Evolutionary conservation across 1,140 invertebrate species (phyloP).

Genomic region (Artemia franciscana): DNA sequence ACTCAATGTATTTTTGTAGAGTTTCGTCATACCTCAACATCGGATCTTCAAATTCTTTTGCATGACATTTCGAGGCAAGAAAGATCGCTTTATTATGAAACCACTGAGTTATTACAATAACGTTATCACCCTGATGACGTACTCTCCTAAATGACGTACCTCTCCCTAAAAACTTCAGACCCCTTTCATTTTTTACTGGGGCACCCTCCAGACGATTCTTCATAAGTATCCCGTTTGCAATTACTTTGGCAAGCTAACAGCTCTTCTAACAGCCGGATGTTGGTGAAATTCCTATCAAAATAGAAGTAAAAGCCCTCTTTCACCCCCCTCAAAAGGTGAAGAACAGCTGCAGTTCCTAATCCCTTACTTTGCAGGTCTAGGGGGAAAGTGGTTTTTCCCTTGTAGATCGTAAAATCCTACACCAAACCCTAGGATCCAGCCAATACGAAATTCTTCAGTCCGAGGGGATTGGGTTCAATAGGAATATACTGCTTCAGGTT

Average conservation of each 20-base stretch:
- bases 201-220: not conserved
- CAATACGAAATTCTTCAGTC: conserved; percentile 9
- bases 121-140: not conserved
- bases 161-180: not conserved
- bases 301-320: not conserved
- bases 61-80: no score
- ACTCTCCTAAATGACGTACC: not conserved
- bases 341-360: not conserved
- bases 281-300: not conserved
- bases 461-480: conserved; percentile 5
- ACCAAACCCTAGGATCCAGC: conserved; percentile 3
- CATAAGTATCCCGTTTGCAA: not conserved
- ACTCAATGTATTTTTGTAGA: no score
- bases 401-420: not conserved
- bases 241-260: not conserved
- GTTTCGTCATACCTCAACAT: no score
- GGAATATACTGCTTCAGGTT: conserved; percentile 10
- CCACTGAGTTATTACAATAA: not conserved
- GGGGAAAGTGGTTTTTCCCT: not conserved
- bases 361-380: not conserved
- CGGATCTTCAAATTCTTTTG: no score
- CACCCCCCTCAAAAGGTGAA: not conserved
- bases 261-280: not conserved
- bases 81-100: not conserved
- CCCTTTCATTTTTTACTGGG: not conserved